Base-by-base conservation (phyloP, 2,797 vertebrate species). In the Lindbergichthys nudifrons region DNA sequence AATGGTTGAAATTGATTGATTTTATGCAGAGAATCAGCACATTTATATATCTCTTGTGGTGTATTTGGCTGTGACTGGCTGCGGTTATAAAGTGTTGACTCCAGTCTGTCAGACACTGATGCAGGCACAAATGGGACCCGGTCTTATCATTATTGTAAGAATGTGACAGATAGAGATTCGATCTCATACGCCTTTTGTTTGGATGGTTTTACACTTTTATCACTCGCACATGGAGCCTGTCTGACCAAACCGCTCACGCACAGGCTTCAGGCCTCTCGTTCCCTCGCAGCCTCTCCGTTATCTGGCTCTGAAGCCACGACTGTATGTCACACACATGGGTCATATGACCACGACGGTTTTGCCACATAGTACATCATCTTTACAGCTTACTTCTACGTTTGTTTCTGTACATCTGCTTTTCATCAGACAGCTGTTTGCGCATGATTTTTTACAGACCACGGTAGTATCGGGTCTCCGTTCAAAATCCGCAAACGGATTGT, bases 161-260 rank as follows among this genome's bases (percentile, higher is more conserved):
- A 86, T 84, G 73, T 54, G 68, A 58, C 73, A 82, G 75, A 85
- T 64, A 87, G 70, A 89, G 87, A 88, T 90, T 83, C 70, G 70
- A 91, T 91, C 82, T 91, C 78, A 75, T 75, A 16, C 72, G 65
- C 50, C 75, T 85, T 89, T 86, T 88, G 89, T 91, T 88, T 87
- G 81, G 83, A 82, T 74, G 68, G 64, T 77, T 88, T 88, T 82
- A 68, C 59, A 78, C 47, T 68, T 92, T 92, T 88, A 93, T 92
- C 90, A 87, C 67, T 76, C 36, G 46, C 72, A 78, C 71, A 81
- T 68, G 82, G 63, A 85, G 76, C 59, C 67, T 65, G 76, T 79
- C 82, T 75, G 82, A 77, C 82, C 77, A 52, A 65, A 76, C 46
- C 30, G n/a, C 78, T 85, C 83, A 83, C 57, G 72, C 76, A 85